These are phyloP conservation scores for Monodelphis domestica DNA, from an alignment of 2,797 vertebrate species.

Conservation along the genomic window DNA sequence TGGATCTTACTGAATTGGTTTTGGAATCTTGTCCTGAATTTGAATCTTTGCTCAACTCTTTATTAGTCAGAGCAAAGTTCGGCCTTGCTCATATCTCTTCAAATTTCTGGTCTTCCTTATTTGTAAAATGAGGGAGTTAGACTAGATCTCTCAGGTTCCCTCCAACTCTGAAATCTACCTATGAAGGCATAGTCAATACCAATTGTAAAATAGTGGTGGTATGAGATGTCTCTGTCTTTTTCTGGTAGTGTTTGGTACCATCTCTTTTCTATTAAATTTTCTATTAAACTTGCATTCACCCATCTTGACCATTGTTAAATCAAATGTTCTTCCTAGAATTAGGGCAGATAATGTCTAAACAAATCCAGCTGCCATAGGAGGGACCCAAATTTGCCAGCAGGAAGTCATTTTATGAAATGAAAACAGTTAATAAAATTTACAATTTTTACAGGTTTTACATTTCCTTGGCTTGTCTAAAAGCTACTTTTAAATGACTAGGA, in stretches of 20 bases:
- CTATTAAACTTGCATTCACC: too few species aligned
- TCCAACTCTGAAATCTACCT: background rate
- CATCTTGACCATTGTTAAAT: background rate
- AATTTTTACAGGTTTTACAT: background rate
- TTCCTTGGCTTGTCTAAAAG: background rate
- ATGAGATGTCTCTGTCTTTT: background rate
- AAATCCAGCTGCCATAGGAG: background rate
- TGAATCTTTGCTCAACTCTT: too few species aligned
- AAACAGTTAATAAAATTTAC: background rate
- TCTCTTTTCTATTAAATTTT: too few species aligned
- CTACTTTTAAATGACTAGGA: background rate
- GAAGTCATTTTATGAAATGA: background rate
- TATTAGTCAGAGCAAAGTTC: too few species aligned
- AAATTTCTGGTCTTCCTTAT: background rate
- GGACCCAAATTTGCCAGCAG: background rate
- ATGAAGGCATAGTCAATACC: background rate
- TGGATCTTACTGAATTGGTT: too few species aligned
- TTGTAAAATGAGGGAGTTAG: background rate
- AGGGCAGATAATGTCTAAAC: background rate
- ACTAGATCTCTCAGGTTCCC: background rate
- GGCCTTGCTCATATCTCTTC: background rate
- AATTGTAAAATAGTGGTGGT: background rate
- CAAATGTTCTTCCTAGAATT: background rate
- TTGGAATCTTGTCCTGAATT: too few species aligned
- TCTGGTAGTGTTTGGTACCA: background rate